Evolutionary conservation across 2,888 invertebrate genomes (phyloP), one percentile per base, ranked within the genome.

Genomic region (Spialia ferax): DNA sequence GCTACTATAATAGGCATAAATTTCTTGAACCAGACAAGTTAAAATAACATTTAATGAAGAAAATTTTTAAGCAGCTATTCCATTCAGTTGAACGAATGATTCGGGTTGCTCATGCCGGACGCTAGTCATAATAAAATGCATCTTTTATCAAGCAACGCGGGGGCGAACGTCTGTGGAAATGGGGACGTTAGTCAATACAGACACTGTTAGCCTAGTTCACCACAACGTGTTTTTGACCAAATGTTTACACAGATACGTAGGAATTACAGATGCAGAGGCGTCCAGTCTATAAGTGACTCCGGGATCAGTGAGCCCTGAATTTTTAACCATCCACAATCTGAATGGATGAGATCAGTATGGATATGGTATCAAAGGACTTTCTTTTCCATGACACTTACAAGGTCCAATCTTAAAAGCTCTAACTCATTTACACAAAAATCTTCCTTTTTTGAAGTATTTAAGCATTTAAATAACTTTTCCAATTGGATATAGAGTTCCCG

Each of bases 121-220:
- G 13, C 50, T 13, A 13, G 13, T 20, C 50, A 50, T 45, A 45
- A 45, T 18, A 45, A 45, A 45, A 42, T 50, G 22, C 50, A 50
- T 15, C 22, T 50, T n/a, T 23, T 23, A 52, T 52, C 52, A 23
- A 23, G 7, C 45, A 20, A 20, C 23, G 52, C 52, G 52, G 23
- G 23, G 23, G 52, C 23, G 52, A n/a, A 13, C 7, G 52, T 52
- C 52, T 52, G 52, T 52, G 52, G 20, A 52, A 52, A 23, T 23
- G 6, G 23, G 50, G 52, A 23, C 52, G 23, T 52, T n/a, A 22
- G 50, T 18, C 8, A 18, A 18, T 48, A 48, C 18, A 48, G 45
- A 15, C 13, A 35, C 48, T 48, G 10, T 18, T 7, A 48, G 18
- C 22, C 50, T 50, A 50, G 50, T 22, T 50, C 13, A 11, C 13